Base-by-base conservation (phyloP, 1,140 invertebrate species). In the Trichonephila inaurata region DNA sequence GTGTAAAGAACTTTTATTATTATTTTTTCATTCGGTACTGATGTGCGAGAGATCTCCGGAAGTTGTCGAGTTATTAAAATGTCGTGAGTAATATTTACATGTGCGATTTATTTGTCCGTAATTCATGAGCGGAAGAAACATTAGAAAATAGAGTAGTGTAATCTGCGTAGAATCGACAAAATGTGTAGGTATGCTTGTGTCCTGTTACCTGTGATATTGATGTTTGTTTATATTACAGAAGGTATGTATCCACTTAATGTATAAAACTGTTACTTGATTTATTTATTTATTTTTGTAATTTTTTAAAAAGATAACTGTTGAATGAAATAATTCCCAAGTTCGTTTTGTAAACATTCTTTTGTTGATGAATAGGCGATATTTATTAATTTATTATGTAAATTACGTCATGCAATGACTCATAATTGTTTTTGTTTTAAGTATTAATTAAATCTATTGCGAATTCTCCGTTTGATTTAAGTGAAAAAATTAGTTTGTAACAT, bases 181-280 rank as follows among this genome's bases (percentile, higher is more conserved):
- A 93, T 93, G 92, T 88, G 92, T 93, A 93, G 92, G 60, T 93
- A 88, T 88, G 83, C 92, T 93, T 93, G 60, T 93, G 85, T 88
- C 69, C 69, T 93, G 66, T 66, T 93, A 93, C 92, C 92, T 93
- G 92, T 93, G 83, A 93, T 93, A 93, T 93, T 93, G 85, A 64
- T 93, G 86, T 93, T 88, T 93, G 92, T 93, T 93, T 93, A 87
- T 64, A 64, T 93, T 83, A 66, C 64, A 10, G 85, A 93, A 88
- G 92, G 92, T 93, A 88, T 21, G 90, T 40, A 90, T 62, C 8
- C 12, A 5, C 28, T 72, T 69, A 4, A 33, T 77, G 51, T 51
- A n/a, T n/a, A 51, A 51, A 51, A 51, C 28, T 28, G 28, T 10
- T 51, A 51, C 10, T 51, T 51, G 44, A 51, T 51, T 51, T 51